Percentiles rank a stretch among this genome's conserved stretches.
Evolutionary conservation across 2,888 invertebrate genomes (phyloP).

Genomic region (Crossocerus cetratus): DNA sequence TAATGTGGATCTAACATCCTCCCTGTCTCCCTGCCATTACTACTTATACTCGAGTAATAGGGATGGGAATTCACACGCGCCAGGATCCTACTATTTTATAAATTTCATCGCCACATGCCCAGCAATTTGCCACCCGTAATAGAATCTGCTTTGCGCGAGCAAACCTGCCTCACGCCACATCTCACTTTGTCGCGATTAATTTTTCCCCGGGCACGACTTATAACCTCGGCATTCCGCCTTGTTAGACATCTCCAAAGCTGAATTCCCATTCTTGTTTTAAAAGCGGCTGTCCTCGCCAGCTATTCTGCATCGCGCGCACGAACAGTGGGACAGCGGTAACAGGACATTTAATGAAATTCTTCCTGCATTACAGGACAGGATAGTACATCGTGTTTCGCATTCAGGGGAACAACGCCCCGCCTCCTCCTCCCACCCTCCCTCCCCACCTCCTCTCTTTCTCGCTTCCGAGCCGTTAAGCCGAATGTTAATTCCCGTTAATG

Average conservation of each 20-base stretch:
- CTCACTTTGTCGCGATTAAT: too few species aligned
- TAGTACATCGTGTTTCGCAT: slow-evolving; percentile 6
- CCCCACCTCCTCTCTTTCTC: neutral
- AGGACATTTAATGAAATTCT: slow-evolving; percentile 2
- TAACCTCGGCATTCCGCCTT: too few species aligned
- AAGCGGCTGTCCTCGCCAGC: neutral
- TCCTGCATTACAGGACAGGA: neutral
- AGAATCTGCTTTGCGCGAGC: too few species aligned
- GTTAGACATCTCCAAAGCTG: too few species aligned
- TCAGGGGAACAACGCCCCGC: neutral
- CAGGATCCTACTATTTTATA: slow-evolving; percentile 7
- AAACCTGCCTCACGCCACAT: neutral
- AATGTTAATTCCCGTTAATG: slow-evolving; percentile 53
- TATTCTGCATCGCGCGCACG: neutral
- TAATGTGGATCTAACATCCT: slow-evolving; percentile 41
- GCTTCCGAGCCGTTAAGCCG: slow-evolving; percentile 45
- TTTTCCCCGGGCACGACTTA: too few species aligned
- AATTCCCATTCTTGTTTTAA: too few species aligned
- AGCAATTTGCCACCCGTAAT: too few species aligned
- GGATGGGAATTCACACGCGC: slow-evolving; percentile 10
- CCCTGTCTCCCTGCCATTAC: neutral
- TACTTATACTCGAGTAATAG: neutral
- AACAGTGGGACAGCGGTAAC: neutral
- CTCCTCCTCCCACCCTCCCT: neutral
- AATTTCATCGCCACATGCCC: too few species aligned